These are phyloP conservation scores for Brachionus asplanchnoidis DNA, from an alignment of 1,140 invertebrate species.

Conservation along the genomic window DNA sequence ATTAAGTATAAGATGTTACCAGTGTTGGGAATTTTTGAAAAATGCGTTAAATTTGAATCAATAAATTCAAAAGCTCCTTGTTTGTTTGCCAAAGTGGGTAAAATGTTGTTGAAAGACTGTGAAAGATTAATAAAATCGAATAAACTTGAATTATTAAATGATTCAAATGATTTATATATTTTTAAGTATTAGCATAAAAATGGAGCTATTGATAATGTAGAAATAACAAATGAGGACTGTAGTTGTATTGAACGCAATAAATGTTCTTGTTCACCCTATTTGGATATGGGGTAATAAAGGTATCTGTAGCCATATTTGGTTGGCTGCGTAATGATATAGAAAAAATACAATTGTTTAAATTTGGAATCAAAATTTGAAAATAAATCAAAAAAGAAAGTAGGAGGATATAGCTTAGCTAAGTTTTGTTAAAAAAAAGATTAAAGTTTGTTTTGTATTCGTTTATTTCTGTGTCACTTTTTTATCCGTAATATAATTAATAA, in stretches of 20 bases:
- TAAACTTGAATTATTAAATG: not conserved
- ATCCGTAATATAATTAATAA: too few species aligned
- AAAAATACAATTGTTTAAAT: not conserved
- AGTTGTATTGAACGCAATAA: not conserved
- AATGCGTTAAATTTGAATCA: too few species aligned
- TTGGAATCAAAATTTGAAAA: not conserved
- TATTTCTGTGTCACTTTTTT: not conserved
- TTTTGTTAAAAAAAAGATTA: not conserved
- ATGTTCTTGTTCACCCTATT: not conserved
- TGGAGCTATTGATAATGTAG: not conserved
- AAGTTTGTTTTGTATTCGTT: not conserved
- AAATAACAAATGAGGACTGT: not conserved
- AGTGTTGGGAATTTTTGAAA: too few species aligned
- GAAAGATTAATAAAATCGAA: not conserved
- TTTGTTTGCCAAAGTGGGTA: not conserved
- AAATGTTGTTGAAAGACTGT: not conserved
- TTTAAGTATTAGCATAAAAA: not conserved
- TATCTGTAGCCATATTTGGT: not conserved
- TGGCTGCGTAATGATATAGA: not conserved
- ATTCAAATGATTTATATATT: not conserved
- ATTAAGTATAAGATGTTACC: too few species aligned
- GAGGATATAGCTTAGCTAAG: not conserved
- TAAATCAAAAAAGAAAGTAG: not conserved
- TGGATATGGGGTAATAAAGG: not conserved
- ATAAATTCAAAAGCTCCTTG: too few species aligned